Base-by-base conservation (phyloP, 2,888 invertebrate genomes). In the Plemyria rubiginata region DNA sequence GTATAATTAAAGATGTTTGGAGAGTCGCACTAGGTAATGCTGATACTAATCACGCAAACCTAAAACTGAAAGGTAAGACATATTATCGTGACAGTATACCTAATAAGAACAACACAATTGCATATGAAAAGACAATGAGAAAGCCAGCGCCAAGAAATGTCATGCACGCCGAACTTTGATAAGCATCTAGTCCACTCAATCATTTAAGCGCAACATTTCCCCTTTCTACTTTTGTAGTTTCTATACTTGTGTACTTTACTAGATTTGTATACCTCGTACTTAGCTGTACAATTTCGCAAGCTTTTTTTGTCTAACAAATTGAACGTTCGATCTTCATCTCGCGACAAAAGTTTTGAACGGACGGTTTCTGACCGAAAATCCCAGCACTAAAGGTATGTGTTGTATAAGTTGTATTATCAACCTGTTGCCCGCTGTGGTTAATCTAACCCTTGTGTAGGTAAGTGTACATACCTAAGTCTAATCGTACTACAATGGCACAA, bases 121-220 rank as follows among this genome's bases (percentile, higher is more conserved):
- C 15, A 43, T 4, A 29, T 48, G 1, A 29, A 49, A 60, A 54
- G 60, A 50, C 54, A 54, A 50, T 60, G 22, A 50, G 60, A 60
- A 60, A 60, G 60, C 22, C 7, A 41, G 49, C 13, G 11, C 38
- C 36, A 32, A 45, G 54, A 38, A 46, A 40, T 60, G 54, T 50
- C 54, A 50, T 49, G 49, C 59, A 48, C 53, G 29, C 40, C 53
- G 41, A 54, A 54, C 16, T 22, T 50, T 50, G 49, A 54, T 54
- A 54, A 36, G 28, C 53, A 59, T 50, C 54, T 54, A 49, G 49
- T 43, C 43, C 54, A 54, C 54, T 54, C 60, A 41, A 60, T 54
- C 49, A 60, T 60, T 60, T 43, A 54, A 49, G 43, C 43, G 32
- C 11, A 43, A 43, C 36, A 6, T 54, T 53, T 50, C 40, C 32